Evolutionary conservation across 2,888 invertebrate genomes (phyloP).

Genomic region (Melanostoma mellinum): DNA sequence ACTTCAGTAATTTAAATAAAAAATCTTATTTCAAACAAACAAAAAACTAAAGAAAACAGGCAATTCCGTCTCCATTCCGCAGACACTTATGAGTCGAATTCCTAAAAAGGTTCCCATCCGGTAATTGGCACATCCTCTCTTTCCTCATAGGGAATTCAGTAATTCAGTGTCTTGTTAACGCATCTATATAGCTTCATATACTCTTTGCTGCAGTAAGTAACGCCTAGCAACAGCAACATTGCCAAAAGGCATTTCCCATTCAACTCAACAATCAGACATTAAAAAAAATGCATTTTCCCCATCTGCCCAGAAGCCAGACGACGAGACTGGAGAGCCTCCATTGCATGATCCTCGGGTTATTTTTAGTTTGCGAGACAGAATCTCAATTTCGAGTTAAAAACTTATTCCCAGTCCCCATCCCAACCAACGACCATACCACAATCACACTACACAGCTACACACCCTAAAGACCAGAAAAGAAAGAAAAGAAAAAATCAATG

Average conservation of each 20-base stretch:
- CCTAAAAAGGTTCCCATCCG: background rate
- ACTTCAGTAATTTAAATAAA: no score
- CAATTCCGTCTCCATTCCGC: no score
- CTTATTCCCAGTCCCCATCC: conserved; percentile 6
- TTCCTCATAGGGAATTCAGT: background rate
- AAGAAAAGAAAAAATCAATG: conserved; percentile 20
- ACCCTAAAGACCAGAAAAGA: conserved; percentile 5
- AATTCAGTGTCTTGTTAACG: conserved; percentile 10
- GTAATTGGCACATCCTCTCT: background rate
- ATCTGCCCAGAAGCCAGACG: conserved; percentile 26
- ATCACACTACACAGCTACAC: background rate
- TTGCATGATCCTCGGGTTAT: conserved; percentile 38
- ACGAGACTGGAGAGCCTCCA: conserved; percentile 19
- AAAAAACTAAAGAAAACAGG: no score
- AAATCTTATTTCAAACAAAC: no score
- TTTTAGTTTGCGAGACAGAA: conserved; percentile 59
- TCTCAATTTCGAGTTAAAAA: conserved; percentile 48
- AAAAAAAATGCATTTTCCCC: background rate
- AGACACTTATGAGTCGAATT: no score
- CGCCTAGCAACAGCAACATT: conserved; percentile 36
- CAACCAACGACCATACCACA: background rate
- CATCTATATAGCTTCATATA: conserved; percentile 13
- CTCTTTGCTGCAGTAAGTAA: conserved; percentile 28
- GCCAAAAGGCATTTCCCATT: conserved; percentile 39
- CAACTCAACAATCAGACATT: background rate